Base-by-base conservation (phyloP, 2,888 invertebrate genomes). In the Cephonodes hylas region DNA sequence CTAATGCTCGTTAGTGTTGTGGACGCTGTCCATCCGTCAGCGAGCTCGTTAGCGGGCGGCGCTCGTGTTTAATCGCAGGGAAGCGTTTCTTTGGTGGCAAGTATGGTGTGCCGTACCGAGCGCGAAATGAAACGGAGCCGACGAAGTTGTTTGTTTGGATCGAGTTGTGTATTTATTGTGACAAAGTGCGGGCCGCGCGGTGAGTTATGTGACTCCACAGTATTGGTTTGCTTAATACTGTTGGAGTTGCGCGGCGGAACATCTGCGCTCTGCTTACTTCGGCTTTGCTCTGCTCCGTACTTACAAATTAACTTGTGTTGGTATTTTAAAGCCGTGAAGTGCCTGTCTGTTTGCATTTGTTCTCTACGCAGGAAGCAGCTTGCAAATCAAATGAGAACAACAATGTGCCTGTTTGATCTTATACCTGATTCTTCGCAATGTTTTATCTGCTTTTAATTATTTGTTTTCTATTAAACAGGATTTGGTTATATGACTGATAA, bases 31-130 rank as follows among this genome's bases (percentile, higher is more conserved):
- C 79, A 82, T 83, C 81, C 74, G 75, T 84, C 84, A 81, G 76
- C 38, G 38, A n/a, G 38, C 78, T 84, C 83, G 81, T 84, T 83
- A 84, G 73, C 77, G 71, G 72, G 71, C 72, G 70, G 76, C 75
- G 69, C 74, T 78, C 73, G 68, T 70, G 80, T 84, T 81, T 81
- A 82, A 83, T 81, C 81, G 77, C 70, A 71, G 74, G 74, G 75
- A 70, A 38, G 57, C 34, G 42, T 38, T 58, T 7, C 22, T 58
- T 42, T 42, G 27, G 42, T 7, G 4, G 13, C 13, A n/a, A 13
- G 25, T 3, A n/a, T n/a, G 5, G 38, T 13, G 34, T 10, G 13
- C 13, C 13, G 34, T 3, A 5, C 13, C 10, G n/a, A 10, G 13
- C n/a, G 38, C 38, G 38, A 38, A 38, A 38, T 38, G 38, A 38